Conservation (phyloP, 2,797 vertebrate species). For the Tiaroga cobitis region DNA sequence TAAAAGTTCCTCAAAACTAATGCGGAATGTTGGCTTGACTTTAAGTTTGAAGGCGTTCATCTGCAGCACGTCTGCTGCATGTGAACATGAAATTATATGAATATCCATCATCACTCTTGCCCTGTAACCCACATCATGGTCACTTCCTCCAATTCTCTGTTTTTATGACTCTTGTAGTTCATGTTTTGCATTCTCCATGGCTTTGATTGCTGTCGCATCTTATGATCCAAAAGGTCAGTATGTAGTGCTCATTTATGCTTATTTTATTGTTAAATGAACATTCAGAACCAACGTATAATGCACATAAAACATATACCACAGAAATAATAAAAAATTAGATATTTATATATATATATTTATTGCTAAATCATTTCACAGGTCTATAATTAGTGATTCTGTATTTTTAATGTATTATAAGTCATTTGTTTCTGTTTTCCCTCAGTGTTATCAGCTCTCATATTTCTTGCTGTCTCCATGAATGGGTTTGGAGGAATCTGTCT, state of each 20-base stretch:
- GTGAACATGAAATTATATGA: neutral
- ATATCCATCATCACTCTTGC: neutral
- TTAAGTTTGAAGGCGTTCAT: neutral
- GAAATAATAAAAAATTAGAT: neutral
- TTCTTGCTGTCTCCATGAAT: constrained; percentile 86
- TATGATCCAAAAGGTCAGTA: constrained; percentile 80
- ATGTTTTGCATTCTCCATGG: constrained; percentile 84
- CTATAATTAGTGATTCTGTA: neutral
- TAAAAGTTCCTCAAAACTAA: neutral
- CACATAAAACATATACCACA: neutral
- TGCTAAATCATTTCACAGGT: neutral
- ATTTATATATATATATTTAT: neutral
- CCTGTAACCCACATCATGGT: neutral
- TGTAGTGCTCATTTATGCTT: neutral
- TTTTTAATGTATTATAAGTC: neutral
- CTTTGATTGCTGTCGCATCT: constrained; percentile 81
- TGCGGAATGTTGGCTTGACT: neutral
- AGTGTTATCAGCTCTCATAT: constrained; percentile 82
- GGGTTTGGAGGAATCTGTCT: constrained; percentile 92
- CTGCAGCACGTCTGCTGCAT: neutral
- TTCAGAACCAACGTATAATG: neutral
- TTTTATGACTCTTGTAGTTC: constrained; percentile 69
- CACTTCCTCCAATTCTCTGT: neutral
- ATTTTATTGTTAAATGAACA: neutral
- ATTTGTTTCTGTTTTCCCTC: constrained; percentile 33